phyloP scores from a whole-genome alignment of 2,888 invertebrate species.

The Nycteola revayana region DNA sequence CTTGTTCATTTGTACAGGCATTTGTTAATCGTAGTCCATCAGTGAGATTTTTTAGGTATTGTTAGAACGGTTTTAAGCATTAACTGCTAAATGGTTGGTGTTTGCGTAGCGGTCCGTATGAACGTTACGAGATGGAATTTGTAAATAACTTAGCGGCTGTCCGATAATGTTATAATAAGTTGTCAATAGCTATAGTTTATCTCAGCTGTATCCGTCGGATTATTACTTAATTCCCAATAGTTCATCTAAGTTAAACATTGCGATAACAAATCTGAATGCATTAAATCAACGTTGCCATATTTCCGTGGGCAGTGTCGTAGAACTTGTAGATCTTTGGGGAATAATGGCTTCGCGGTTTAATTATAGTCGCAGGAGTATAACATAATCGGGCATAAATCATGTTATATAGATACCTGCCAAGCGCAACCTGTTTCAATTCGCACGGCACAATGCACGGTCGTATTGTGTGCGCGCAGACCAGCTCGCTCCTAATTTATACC shows the following conservation, averaged over 20 bases:
- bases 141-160: constrained; percentile 19
- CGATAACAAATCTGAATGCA: constrained; percentile 46
- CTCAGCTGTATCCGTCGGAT: constrained; percentile 9
- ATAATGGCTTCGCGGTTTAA: constrained; percentile 74
- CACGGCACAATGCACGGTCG: constrained; percentile 61
- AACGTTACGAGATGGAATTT: constrained; percentile 36
- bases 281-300: constrained; percentile 53
- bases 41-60: constrained; percentile 40
- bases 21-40: constrained; percentile 46
- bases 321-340: constrained; percentile 57
- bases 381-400: constrained; percentile 78
- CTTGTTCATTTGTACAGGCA: constrained; percentile 44
- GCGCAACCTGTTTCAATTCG: constrained; percentile 80
- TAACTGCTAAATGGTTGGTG: constrained; percentile 42
- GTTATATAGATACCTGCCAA: constrained; percentile 75
- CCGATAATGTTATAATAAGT: not conserved
- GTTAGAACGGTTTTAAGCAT: constrained; percentile 52
- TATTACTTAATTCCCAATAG: constrained; percentile 17
- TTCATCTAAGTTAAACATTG: constrained; percentile 28
- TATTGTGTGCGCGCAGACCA: constrained; percentile 61
- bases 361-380: constrained; percentile 68
- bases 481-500: constrained; percentile 72
- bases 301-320: constrained; percentile 65
- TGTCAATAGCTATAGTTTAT: constrained; percentile 8
- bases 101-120: constrained; percentile 55